Conservation (phyloP, 1,140 invertebrate genomes). For the Ganaspis sp. region DNA sequence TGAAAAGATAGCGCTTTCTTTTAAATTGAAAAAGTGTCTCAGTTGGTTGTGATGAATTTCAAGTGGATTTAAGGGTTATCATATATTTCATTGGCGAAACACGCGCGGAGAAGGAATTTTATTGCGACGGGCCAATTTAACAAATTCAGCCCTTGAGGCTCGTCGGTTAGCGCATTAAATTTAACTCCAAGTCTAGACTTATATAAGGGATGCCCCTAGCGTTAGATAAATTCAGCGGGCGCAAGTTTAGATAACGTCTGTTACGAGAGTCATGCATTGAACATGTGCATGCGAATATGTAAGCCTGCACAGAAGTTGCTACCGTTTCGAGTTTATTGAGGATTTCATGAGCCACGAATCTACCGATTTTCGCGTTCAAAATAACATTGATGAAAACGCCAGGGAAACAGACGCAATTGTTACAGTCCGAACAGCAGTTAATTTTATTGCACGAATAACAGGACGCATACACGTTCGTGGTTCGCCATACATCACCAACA, state of each 20-base stretch:
- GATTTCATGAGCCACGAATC: neutral
- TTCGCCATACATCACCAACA: neutral
- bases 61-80: conserved; percentile 17
- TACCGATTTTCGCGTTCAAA: conserved; percentile 1
- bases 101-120: conserved; percentile 49
- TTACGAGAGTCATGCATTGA: conserved; percentile 43
- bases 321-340: neutral
- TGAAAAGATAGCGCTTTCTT: conserved; percentile 26
- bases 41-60: neutral
- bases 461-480: neutral
- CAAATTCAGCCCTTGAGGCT: conserved; percentile 55
- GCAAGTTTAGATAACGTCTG: conserved; percentile 56
- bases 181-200: conserved; percentile 54
- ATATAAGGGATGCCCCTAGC: conserved; percentile 54
- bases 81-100: conserved; percentile 43
- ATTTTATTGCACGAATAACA: conserved; percentile 7
- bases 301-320: conserved; percentile 25
- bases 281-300: conserved; percentile 36
- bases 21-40: conserved; percentile 3
- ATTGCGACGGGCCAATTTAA: conserved; percentile 50
- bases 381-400: neutral
- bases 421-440: neutral
- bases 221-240: conserved; percentile 53
- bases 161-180: conserved; percentile 58
- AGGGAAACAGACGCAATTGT: neutral